Conservation (phyloP, 2,113 vertebrate species). For the Nestor notabilis region DNA sequence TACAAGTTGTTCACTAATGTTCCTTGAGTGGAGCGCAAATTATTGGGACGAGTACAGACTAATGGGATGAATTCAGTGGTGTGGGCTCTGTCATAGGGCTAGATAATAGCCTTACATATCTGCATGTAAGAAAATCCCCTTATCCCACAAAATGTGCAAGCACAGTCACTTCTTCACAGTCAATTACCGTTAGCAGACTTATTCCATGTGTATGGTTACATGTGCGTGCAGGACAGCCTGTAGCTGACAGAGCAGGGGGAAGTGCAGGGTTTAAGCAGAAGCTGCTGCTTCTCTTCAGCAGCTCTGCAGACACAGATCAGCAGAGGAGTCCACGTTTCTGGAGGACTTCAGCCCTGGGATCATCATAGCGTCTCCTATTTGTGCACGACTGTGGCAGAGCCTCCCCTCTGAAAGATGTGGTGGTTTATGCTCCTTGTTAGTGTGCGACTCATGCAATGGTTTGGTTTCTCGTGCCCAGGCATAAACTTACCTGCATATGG, state of each 20-base stretch:
- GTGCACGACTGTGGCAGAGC: accelerated
- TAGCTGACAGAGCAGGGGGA: neutral
- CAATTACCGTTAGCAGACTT: neutral
- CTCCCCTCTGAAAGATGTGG: neutral
- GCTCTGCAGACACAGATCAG: neutral
- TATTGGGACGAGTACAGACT: neutral
- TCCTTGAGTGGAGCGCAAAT: neutral
- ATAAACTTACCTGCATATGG: neutral
- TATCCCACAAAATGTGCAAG: neutral
- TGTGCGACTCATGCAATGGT: neutral
- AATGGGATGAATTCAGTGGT: neutral
- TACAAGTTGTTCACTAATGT: neutral
- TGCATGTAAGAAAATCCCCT: neutral
- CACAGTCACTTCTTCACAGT: neutral
- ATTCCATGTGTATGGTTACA: accelerated
- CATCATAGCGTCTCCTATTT: neutral
- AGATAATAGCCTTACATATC: too few relatives aligned
- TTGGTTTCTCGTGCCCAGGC: neutral
- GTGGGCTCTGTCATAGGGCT: neutral
- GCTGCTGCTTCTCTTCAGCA: neutral
- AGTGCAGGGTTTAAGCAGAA: neutral
- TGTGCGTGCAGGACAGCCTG: neutral
- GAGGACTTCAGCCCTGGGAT: neutral
- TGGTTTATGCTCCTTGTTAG: neutral
- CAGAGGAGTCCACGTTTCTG: neutral